Base-by-base conservation (phyloP, 2,113 vertebrate species). In the Corvus hawaiiensis region DNA sequence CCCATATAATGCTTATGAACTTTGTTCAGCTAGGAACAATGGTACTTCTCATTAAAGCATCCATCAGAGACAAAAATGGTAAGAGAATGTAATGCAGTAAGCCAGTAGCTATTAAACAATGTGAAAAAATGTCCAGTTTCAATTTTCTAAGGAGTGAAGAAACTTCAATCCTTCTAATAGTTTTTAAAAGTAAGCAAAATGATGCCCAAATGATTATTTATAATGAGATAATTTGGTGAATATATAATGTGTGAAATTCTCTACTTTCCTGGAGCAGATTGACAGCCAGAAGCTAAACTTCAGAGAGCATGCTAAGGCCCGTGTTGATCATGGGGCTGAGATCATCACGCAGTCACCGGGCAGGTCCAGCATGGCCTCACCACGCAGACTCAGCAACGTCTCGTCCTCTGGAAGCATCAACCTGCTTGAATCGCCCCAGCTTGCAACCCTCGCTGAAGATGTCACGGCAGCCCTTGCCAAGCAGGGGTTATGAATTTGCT, bases 351-450 rank as follows among this genome's bases (percentile, higher is more conserved):
- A 99, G 97, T 99, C 99, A 1, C 98, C 99, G 1, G 98, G 98
- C 92, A 95, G 97, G 90, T 99, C 99, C 33, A 99, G 98, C 15
- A 98, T 99, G 95, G 98, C 98, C 28, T 99, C 99, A 0, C 99
- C 99, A 3, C 98, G 99, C 37, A 98, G 98, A 48, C 98, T 98
- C 97, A 99, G 99, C 98, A 99, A 99, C 4, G 98, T 99, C 90
- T 99, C 99, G 0, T 99, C 99, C 72, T 99, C 99, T 13, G 99
- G 99, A 95, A 99, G 99, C 96, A 99, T 99, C 98, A 99, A 99
- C 98, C 97, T 99, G 96, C 98, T 98, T 26, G 99, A 99, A 85
- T 99, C 99, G 0, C 99, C 99, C 55, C 99, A 99, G 98, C 98
- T 99, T 72, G 98, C 99, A 23, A 99, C 99, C 63, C 98, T 99